Evolutionary conservation across 2,888 invertebrate species (phyloP), one percentile per base, ranked within the genome.

Genomic region (Sericinus montela): DNA sequence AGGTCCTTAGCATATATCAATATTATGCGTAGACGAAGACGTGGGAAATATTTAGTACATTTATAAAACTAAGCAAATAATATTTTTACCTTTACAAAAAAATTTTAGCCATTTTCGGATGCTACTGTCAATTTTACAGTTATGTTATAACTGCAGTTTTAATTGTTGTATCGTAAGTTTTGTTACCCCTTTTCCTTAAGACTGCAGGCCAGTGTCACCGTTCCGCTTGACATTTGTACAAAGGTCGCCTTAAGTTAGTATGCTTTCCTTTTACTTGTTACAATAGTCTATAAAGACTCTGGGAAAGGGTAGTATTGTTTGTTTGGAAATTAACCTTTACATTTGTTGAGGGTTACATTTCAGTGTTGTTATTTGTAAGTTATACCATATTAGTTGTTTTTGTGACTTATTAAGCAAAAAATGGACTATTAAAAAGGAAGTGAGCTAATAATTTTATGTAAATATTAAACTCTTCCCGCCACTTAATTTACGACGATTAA

Each of bases 141-240:
- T 3, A 2, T 5, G 5, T 19, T 3, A 3, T 2, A 19, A 19
- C 2, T 19, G 5, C 19, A 3, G 5, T 19, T 19, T 19, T 25
- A 25, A 25, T 25, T 5, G 25, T 25, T 25, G 4, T 25, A 25
- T 7, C 67, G 5, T 19, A 19, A 67, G 71, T 65, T 69, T 69
- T 65, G 56, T 80, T 75, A 86, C 80, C 81, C 83, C 84, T 84
- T 86, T 85, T 87, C 86, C 84, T 85, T 77, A 84, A 84, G 82
- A 80, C 75, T 75, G 75, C 69, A 69, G 69, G 74, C 69, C 75
- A 69, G 69, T 72, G 77, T 67, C 74, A 72, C 71, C 63, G 70
- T 74, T 73, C 74, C 75, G 79, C 72, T 69, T 88, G 88, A 78
- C 88, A 88, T 88, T 88, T 86, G 68, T 77, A 68, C 68, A 87